Conservation (phyloP, 2,888 invertebrate species). For the Hofmannophila pseudospretella region DNA sequence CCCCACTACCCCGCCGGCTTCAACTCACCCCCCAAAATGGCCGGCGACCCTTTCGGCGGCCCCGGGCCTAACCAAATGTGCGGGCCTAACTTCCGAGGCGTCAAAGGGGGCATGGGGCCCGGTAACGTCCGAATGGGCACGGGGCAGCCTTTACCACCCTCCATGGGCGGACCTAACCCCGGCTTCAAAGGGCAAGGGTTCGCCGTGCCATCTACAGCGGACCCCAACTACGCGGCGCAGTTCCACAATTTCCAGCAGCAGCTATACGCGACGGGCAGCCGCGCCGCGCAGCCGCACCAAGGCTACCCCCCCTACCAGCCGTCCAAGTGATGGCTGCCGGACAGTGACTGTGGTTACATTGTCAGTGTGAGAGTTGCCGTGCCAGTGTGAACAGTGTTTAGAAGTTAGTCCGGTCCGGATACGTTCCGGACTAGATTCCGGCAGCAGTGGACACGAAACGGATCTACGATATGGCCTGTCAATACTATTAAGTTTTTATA, state of each 20-base stretch:
- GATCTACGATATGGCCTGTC: slow-evolving; percentile 24
- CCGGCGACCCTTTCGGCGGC: slow-evolving; percentile 49
- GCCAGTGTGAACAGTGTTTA: slow-evolving; percentile 2
- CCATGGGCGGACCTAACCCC: slow-evolving; percentile 83
- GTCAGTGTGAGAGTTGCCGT: slow-evolving; percentile 5
- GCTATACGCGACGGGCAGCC: slow-evolving; percentile 87
- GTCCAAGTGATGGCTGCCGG: slow-evolving; percentile 60
- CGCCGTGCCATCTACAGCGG: slow-evolving; percentile 90
- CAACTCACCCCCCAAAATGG: slow-evolving; percentile 68
- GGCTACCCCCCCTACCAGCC: slow-evolving; percentile 69
- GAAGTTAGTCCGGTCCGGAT: too few species aligned
- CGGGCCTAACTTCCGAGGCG: slow-evolving; percentile 52
- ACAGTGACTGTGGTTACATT: slow-evolving; percentile 5
- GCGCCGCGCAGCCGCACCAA: slow-evolving; percentile 63
- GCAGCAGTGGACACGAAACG: slow-evolving; percentile 10
- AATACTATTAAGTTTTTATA: slow-evolving; percentile 18
- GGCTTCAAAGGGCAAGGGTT: slow-evolving; percentile 88
- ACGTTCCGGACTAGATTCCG: too few species aligned
- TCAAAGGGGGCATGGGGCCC: slow-evolving; percentile 55
- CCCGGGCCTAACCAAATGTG: slow-evolving; percentile 46
- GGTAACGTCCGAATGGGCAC: slow-evolving; percentile 60
- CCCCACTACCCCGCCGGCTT: slow-evolving; percentile 68
- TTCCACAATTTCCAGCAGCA: slow-evolving; percentile 98
- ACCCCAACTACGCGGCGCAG: slow-evolving; percentile 96
- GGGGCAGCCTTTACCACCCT: slow-evolving; percentile 86